Evolutionary conservation across 2,797 vertebrate genomes (phyloP), one percentile per base, ranked within the genome.

Genomic region (Bovichtus variegatus): DNA sequence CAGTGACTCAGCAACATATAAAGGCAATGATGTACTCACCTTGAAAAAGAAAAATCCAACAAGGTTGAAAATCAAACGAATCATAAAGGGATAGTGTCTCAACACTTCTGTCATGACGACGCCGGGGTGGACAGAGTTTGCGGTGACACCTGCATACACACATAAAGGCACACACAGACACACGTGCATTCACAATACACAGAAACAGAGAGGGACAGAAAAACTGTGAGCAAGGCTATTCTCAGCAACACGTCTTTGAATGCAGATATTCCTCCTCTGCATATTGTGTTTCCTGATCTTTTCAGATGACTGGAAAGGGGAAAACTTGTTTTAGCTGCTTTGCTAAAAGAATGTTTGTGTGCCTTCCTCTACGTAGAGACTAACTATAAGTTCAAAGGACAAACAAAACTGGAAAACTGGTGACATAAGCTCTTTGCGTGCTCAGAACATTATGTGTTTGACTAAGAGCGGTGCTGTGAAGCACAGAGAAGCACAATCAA

Each of bases 21-120:
- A 47, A 55, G 13, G 2, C 6, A 41, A 44, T 9, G 9, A 2
- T 1, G 16, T 0, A 58, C 92, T 94, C 60, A 98, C 97, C 96
- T 96, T 97, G 66, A 96, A 95, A n/a, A 97, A 85, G 87, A 97
- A 96, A 78, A 95, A 67, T n/a, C 95, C 94, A 1, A 92, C 1
- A 15, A 96, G 0, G 23, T 27, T n/a, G 84, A 96, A 96, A 64
- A 95, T 1, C 0, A 23, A 34, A 38, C 91, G 93, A 0, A 83
- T 0, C 0, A 47, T 0, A 11, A 90, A 64, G n/a, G 86, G 4
- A 50, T 93, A 96, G 60, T 96, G 55, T 58, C 93, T 93, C 94
- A 97, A 84, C 79, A 98, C 95, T 1, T 85, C 68, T 0, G 96
- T 97, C 91, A 85, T 84, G 55, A 96, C 96, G 2, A 96, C 0